These are phyloP conservation scores for Colletes collaris DNA, from an alignment of 2,888 invertebrate genomes.

Conservation along the genomic window DNA sequence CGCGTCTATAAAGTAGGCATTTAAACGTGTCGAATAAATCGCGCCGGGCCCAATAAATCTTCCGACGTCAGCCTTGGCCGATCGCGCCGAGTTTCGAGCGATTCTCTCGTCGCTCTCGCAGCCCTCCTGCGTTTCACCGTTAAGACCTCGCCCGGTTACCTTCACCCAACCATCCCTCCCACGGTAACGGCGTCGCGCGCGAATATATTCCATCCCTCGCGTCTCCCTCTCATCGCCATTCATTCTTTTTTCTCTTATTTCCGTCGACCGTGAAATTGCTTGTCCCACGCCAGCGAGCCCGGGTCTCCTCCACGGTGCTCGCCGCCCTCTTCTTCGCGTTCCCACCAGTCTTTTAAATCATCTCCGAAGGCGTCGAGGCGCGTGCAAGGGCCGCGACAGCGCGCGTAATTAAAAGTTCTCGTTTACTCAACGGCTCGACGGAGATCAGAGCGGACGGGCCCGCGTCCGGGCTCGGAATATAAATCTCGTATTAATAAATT, in stretches of 20 bases:
- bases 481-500: slow-evolving; percentile 38
- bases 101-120: slow-evolving; percentile 27
- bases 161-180: slow-evolving; percentile 14
- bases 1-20: slow-evolving; percentile 76
- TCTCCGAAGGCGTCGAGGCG: slow-evolving; percentile 41
- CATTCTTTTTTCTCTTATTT: slow-evolving; percentile 53
- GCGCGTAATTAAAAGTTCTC: slow-evolving; percentile 64
- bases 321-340: slow-evolving; percentile 17
- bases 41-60: slow-evolving; percentile 73
- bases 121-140: slow-evolving; percentile 37
- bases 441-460: not conserved
- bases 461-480: slow-evolving; percentile 1
- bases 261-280: slow-evolving; percentile 65
- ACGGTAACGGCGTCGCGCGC: not conserved
- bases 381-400: slow-evolving; percentile 22
- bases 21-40: slow-evolving; percentile 78
- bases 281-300: slow-evolving; percentile 25
- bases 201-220: slow-evolving; percentile 37
- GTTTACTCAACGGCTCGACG: slow-evolving; percentile 43
- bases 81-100: slow-evolving; percentile 57
- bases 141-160: slow-evolving; percentile 44
- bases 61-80: slow-evolving; percentile 59
- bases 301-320: slow-evolving; percentile 9
- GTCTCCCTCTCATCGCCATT: not conserved
- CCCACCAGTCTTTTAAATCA: slow-evolving; percentile 42